Conservation (phyloP, 2,797 vertebrate genomes). For the Tauraco hartlaubi region DNA sequence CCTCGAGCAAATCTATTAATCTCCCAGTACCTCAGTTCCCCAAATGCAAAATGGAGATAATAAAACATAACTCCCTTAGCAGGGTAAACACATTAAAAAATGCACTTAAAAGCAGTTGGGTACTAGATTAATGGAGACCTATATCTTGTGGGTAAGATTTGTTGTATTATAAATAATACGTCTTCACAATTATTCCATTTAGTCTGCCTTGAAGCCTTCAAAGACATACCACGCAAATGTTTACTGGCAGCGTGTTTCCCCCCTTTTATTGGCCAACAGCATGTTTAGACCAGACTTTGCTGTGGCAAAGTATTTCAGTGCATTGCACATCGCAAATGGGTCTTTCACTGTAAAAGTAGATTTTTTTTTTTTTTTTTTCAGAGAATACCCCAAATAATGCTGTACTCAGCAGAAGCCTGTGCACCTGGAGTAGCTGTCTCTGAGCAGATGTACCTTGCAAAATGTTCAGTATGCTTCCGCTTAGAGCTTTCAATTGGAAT, state of each 20-base stretch:
- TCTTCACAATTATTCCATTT: slow-evolving; percentile 75
- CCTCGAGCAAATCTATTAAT: slow-evolving; percentile 73
- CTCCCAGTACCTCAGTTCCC: slow-evolving; percentile 71
- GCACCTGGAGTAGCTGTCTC: slow-evolving; percentile 54
- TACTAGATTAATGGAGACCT: slow-evolving; percentile 73
- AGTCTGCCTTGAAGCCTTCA: slow-evolving; percentile 75
- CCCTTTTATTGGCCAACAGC: slow-evolving; percentile 72
- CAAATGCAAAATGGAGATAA: slow-evolving; percentile 72
- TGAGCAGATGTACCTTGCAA: slow-evolving; percentile 18
- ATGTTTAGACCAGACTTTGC: slow-evolving; percentile 75
- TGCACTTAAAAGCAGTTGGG: slow-evolving; percentile 71
- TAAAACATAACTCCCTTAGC: slow-evolving; percentile 74
- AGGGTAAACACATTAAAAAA: slow-evolving; percentile 74
- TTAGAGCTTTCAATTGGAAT: not conserved
- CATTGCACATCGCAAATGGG: slow-evolving; percentile 64
- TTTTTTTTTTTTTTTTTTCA: not conserved
- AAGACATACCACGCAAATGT: slow-evolving; percentile 76
- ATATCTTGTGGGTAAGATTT: slow-evolving; percentile 73
- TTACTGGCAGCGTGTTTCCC: slow-evolving; percentile 71
- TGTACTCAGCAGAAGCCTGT: slow-evolving; percentile 55
- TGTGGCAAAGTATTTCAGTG: slow-evolving; percentile 66
- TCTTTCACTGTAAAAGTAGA: slow-evolving; percentile 51
- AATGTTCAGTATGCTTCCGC: not conserved
- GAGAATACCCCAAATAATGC: slow-evolving; percentile 55
- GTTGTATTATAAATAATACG: slow-evolving; percentile 73